Conservation (phyloP, 2,888 invertebrate genomes). For the Nymphalis urticae region DNA sequence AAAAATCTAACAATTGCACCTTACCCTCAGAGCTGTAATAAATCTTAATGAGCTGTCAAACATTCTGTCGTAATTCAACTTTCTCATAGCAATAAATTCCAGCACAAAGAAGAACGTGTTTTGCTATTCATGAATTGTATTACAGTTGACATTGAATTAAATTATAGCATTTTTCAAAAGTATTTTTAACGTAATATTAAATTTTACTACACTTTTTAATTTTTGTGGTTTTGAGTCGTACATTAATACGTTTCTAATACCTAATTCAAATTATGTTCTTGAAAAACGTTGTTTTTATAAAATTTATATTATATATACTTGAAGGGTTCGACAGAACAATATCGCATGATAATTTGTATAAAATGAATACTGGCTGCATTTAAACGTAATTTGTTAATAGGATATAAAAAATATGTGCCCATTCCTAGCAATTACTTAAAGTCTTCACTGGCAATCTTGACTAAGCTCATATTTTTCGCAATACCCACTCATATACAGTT, state of each 20-base stretch:
- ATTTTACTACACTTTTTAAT: too few species aligned
- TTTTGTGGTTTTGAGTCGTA: too few species aligned
- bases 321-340: neutral
- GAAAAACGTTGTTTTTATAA: too few species aligned
- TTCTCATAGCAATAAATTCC: conserved; percentile 41
- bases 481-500: conserved; percentile 25
- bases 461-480: conserved; percentile 29
- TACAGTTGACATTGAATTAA: too few species aligned
- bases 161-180: too few species aligned
- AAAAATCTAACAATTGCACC: conserved; percentile 35
- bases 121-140: too few species aligned
- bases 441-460: conserved; percentile 25
- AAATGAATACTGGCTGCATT: neutral
- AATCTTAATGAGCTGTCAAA: conserved; percentile 67
- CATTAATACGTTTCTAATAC: too few species aligned
- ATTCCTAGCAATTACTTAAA: conserved; percentile 13
- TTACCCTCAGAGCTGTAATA: conserved; percentile 61
- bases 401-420: too few species aligned
- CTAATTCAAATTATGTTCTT: too few species aligned
- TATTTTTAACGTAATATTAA: too few species aligned
- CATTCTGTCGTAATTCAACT: conserved; percentile 37
- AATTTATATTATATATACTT: neutral
- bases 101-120: conserved; percentile 29
- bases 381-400: neutral
- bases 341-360: neutral